phyloP scores from a whole-genome alignment of 2,888 invertebrate genomes.

The Xestia rhomboidea region DNA sequence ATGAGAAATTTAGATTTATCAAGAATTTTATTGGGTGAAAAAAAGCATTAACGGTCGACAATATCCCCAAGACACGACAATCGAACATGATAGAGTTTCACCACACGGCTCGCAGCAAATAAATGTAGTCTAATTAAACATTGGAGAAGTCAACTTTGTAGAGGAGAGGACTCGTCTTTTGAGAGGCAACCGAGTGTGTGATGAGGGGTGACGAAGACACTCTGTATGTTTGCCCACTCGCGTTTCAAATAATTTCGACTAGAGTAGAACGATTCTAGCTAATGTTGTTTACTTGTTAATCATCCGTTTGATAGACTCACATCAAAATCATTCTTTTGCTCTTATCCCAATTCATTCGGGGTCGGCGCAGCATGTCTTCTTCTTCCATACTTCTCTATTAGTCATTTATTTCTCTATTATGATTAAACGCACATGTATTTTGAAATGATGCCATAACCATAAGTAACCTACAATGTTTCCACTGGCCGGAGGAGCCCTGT shows the following conservation, averaged over 20 bases:
- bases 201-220: slow-evolving; percentile 80
- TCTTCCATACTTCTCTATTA: too few species aligned
- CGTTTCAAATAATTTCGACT: slow-evolving; percentile 60
- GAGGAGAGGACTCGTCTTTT: slow-evolving; percentile 80
- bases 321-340: too few species aligned
- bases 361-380: too few species aligned
- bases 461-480: too few species aligned
- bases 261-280: slow-evolving; percentile 56
- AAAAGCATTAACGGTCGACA: neutral
- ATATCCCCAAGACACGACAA: slow-evolving; percentile 28
- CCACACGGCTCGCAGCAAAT: slow-evolving; percentile 62
- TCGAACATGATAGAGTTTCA: slow-evolving; percentile 37
- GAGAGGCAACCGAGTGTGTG: slow-evolving; percentile 83
- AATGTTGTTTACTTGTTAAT: slow-evolving; percentile 60
- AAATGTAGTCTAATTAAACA: slow-evolving; percentile 83
- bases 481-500: neutral
- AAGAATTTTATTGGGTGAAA: too few species aligned
- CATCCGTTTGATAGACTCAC: neutral
- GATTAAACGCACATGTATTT: neutral
- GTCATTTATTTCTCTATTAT: too few species aligned
- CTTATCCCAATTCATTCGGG: too few species aligned
- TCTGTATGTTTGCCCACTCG: slow-evolving; percentile 70
- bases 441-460: too few species aligned
- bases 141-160: slow-evolving; percentile 76
- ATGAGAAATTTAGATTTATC: too few species aligned